These are phyloP conservation scores for Platalea minor DNA, from an alignment of 2,797 vertebrate genomes.

Conservation along the genomic window DNA sequence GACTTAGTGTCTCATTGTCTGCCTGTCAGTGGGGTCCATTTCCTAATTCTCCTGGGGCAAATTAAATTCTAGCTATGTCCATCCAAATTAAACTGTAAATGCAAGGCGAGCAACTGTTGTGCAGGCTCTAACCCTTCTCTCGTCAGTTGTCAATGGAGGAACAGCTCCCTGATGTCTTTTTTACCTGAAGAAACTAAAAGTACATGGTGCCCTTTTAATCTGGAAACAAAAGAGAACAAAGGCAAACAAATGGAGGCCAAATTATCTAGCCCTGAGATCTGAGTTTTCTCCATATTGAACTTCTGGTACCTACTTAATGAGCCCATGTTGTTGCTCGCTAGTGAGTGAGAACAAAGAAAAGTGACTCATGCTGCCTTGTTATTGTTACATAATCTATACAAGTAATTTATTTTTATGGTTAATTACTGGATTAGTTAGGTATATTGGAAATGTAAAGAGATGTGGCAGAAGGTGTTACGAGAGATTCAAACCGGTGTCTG, in stretches of 20 bases:
- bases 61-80: neutral
- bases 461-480: neutral
- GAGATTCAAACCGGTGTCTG: neutral
- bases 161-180: neutral
- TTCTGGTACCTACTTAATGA: constrained; percentile 55
- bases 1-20: neutral
- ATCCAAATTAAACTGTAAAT: neutral
- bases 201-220: constrained; percentile 60
- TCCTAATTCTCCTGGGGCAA: neutral
- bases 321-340: constrained; percentile 30
- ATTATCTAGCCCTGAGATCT: constrained; percentile 65
- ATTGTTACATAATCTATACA: constrained; percentile 55
- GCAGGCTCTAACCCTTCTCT: neutral
- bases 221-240: constrained; percentile 66
- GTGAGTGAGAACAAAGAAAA: constrained; percentile 47
- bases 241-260: constrained; percentile 61
- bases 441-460: constrained; percentile 32
- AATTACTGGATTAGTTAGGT: constrained; percentile 50
- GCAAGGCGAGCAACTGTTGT: neutral
- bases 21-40: neutral
- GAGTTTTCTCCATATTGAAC: constrained; percentile 44
- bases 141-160: neutral
- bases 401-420: constrained; percentile 59
- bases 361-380: constrained; percentile 49
- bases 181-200: constrained; percentile 43